Evolutionary conservation across 2,113 vertebrate genomes (phyloP), one percentile per base, ranked within the genome.

Genomic region (Mobula hypostoma): DNA sequence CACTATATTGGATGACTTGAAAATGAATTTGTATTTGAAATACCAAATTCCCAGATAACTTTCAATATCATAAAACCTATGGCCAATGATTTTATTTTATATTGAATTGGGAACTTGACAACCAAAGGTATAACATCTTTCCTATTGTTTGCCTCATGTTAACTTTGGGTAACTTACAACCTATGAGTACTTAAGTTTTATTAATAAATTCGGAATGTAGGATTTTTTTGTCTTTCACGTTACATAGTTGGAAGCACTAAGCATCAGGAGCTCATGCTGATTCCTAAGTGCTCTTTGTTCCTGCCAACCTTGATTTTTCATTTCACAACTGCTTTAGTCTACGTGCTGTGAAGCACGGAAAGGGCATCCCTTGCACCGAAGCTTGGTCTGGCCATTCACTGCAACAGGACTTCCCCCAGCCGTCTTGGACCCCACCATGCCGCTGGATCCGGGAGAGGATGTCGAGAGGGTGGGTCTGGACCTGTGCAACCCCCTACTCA

Each of bases 301-400:
- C 90, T 92, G 91, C 36, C 91, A 93, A 29, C 66, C 91, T 74
- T 93, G 36, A 93, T 93, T 74, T 74, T 36, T 74, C 91, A 27
- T 21, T 24, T 70, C 68, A 93, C 21, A 32, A 48, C 66, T 74
- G 12, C 24, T 12, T 19, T 74, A 74, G 66, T 40, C n/a, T 56
- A 74, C 2, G 56, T 36, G 36, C 36, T 36, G 36, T 36, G 36
- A 36, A 36, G 36, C 36, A 0, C 36, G 36, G 36, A 36, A 36
- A 36, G 36, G 36, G 36, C 36, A 36, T 36, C 36, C 36, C 36
- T 36, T 36, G 36, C 36, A 36, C 36, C 36, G 36, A 36, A 36
- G 36, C 36, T 36, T 36, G 36, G 36, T 36, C 36, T 36, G 36
- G 36, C 36, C 36, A 36, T 36, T 36, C 36, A 36, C 36, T 36